phyloP scores from a whole-genome alignment of 2,113 vertebrate genomes.

The Henicopernis longicauda region DNA sequence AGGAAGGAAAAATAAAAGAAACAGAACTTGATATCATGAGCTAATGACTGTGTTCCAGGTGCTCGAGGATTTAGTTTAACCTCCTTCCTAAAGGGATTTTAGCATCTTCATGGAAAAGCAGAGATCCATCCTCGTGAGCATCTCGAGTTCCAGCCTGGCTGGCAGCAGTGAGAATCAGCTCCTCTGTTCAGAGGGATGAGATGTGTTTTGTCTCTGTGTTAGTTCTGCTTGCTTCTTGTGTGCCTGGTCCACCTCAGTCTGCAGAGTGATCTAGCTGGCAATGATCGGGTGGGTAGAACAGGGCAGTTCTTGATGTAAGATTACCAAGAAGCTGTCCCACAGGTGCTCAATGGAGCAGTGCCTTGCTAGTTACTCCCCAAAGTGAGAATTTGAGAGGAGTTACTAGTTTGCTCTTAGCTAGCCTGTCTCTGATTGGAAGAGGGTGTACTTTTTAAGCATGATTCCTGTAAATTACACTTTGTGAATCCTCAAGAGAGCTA shows the following conservation, averaged over 20 bases:
- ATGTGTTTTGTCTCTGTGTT: fast-evolving
- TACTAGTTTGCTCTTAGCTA: not conserved
- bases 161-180: not conserved
- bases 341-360: not conserved
- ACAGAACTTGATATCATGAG: not conserved
- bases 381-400: not conserved
- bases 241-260: not conserved
- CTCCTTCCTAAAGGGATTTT: not conserved
- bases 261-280: not conserved
- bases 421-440: constrained; percentile 40
- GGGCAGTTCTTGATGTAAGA: fast-evolving
- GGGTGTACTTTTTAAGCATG: not conserved
- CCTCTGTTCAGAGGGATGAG: not conserved
- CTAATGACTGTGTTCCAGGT: not conserved
- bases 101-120: not conserved
- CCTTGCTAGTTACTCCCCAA: not conserved
- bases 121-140: not conserved
- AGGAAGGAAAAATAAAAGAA: not conserved
- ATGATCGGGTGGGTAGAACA: fast-evolving
- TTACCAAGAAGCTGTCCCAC: not conserved
- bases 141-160: not conserved
- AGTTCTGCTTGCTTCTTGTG: not conserved
- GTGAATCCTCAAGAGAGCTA: constrained; percentile 25
- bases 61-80: not conserved
- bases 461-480: constrained; percentile 64